Percentiles rank a stretch among this genome's conserved stretches.
Conservation (phyloP, 1,140 invertebrate species). For the Camponotus pennsylvanicus region DNA sequence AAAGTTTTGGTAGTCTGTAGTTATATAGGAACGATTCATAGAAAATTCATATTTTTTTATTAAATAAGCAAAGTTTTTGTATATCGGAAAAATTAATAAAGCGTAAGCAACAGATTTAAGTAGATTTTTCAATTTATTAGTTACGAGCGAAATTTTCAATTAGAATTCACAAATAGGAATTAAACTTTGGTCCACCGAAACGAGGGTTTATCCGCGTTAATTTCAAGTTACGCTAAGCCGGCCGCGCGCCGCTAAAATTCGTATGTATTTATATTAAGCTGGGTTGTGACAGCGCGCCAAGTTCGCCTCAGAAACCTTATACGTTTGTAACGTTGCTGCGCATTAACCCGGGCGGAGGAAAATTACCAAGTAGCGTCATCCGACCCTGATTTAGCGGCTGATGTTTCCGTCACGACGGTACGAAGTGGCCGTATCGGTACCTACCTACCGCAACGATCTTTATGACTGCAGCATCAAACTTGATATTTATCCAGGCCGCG, state of each 20-base stretch:
- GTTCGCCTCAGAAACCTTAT: slow-evolving; percentile 49
- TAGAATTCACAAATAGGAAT: slow-evolving; percentile 56
- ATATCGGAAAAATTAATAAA: not conserved
- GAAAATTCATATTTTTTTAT: slow-evolving; percentile 10
- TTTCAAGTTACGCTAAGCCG: slow-evolving; percentile 59
- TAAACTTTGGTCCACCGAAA: slow-evolving; percentile 57
- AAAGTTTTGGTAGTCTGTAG: not conserved
- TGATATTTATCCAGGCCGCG: slow-evolving; percentile 34
- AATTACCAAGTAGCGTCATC: slow-evolving; percentile 46
- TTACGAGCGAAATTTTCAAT: slow-evolving; percentile 45
- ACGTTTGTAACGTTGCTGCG: slow-evolving; percentile 51
- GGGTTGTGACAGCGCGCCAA: slow-evolving; percentile 49
- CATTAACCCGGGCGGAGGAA: slow-evolving; percentile 27
- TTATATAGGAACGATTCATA: not conserved
- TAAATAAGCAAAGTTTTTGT: slow-evolving; percentile 3
- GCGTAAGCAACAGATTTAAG: not conserved
- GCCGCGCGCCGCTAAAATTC: slow-evolving; percentile 45
- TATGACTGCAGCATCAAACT: slow-evolving; percentile 33
- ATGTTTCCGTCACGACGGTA: slow-evolving; percentile 39
- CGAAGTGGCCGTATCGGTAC: slow-evolving; percentile 38
- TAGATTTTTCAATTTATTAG: slow-evolving; percentile 41
- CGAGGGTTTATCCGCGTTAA: slow-evolving; percentile 54
- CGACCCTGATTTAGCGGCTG: slow-evolving; percentile 53
- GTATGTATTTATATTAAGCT: slow-evolving; percentile 58
- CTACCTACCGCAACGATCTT: slow-evolving; percentile 38